phyloP scores from a whole-genome alignment of 2,888 invertebrate genomes.

The Platynereis dumerilii region DNA sequence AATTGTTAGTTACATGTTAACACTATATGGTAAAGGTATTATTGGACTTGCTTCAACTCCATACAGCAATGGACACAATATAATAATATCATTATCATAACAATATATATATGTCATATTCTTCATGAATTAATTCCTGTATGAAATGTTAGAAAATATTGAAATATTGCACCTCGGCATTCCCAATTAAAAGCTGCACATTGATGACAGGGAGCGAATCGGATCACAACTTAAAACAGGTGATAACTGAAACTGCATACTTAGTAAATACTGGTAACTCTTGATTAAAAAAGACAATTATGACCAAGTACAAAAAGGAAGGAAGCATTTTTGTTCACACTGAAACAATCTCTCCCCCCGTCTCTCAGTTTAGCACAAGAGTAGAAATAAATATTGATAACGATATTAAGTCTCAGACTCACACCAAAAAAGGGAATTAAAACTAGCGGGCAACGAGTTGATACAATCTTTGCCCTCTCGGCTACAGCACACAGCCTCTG shows the following conservation, averaged over 20 bases:
- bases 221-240: constrained; percentile 3
- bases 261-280: constrained; percentile 27
- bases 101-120: constrained; percentile 25
- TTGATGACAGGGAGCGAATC: not conserved
- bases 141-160: constrained; percentile 28
- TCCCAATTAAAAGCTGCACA: constrained; percentile 20
- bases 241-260: constrained; percentile 26
- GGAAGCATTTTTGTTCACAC: constrained; percentile 27
- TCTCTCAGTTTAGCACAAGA: not conserved
- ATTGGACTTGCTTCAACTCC: constrained; percentile 20
- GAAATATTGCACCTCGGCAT: constrained; percentile 27
- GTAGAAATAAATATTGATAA: too few relatives aligned
- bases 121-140: constrained; percentile 22
- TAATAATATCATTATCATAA: constrained; percentile 11
- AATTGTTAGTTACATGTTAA: constrained; percentile 22
- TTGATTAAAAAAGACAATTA: constrained; percentile 26
- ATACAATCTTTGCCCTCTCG: too few relatives aligned
- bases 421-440: too few relatives aligned
- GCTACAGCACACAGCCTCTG: not conserved
- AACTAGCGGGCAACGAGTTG: too few relatives aligned
- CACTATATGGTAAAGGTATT: constrained; percentile 24
- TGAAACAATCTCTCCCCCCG: constrained; percentile 22
- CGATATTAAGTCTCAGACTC: too few relatives aligned
- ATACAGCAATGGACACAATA: constrained; percentile 23
- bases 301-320: constrained; percentile 18